phyloP scores from a whole-genome alignment of 2,888 invertebrate genomes.

The Elysia crispata region DNA sequence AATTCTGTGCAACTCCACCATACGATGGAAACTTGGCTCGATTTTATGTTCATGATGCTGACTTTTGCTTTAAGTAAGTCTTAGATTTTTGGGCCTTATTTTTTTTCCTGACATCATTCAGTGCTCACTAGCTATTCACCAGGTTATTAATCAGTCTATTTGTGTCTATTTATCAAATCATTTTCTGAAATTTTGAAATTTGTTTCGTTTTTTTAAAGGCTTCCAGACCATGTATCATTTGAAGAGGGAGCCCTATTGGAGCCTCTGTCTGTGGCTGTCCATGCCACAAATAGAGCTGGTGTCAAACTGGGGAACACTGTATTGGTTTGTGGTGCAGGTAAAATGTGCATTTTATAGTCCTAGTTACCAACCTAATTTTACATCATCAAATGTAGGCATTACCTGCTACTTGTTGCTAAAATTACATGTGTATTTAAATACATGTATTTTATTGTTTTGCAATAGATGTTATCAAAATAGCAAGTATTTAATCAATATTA shows the following conservation, averaged over 20 bases:
- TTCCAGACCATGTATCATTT: slow-evolving; percentile 68
- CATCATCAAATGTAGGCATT: no score
- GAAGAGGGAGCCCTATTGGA: slow-evolving; percentile 74
- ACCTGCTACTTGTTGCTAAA: no score
- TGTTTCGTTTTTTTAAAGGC: slow-evolving; percentile 51
- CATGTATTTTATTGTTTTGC: no score
- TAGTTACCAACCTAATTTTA: not conserved
- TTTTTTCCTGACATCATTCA: not conserved
- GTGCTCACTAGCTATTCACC: no score
- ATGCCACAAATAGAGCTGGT: slow-evolving; percentile 69
- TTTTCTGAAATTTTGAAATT: not conserved
- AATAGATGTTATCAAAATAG: no score
- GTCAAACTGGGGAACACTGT: slow-evolving; percentile 66
- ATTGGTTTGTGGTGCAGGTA: slow-evolving; percentile 73
- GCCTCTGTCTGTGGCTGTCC: slow-evolving; percentile 72
- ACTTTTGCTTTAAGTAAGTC: slow-evolving; percentile 80
- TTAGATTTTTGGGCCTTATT: not conserved
- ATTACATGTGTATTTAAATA: no score
- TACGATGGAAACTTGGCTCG: slow-evolving; percentile 91
- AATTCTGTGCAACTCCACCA: slow-evolving; percentile 97
- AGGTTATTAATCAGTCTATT: no score
- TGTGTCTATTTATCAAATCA: not conserved
- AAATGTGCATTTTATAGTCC: not conserved
- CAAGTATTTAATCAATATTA: not conserved
- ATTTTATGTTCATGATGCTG: slow-evolving; percentile 89